Conservation (phyloP, 2,113 vertebrate genomes). For the Empidonax alnorum region DNA sequence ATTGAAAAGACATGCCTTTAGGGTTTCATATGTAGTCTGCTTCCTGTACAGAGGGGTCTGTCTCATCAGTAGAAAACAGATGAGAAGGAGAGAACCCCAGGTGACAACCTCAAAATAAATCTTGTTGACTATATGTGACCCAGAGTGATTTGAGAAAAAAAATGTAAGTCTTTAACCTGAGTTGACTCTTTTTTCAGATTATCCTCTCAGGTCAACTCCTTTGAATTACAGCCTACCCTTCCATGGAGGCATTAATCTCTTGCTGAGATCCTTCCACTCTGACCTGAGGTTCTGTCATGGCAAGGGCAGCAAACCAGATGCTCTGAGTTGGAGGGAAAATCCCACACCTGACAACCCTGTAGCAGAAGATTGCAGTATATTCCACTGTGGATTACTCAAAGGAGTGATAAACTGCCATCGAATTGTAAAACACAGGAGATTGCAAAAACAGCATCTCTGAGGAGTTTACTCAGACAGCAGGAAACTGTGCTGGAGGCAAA, state of each 20-base stretch:
- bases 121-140: background rate
- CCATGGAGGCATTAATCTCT: background rate
- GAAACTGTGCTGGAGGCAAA: constrained; percentile 27
- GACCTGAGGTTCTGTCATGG: background rate
- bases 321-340: background rate
- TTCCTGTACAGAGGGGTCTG: background rate
- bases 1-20: background rate
- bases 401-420: constrained; percentile 32
- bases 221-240: background rate
- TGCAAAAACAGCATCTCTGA: constrained; percentile 9
- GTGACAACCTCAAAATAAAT: background rate
- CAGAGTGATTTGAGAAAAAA: constrained; percentile 5
- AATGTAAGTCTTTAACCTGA: background rate
- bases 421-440: constrained; percentile 18
- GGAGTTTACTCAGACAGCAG: constrained; percentile 34
- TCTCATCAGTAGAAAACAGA: background rate
- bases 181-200: constrained; percentile 17
- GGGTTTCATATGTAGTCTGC: background rate
- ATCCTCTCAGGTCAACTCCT: background rate
- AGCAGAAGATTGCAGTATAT: background rate
- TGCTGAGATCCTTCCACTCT: background rate
- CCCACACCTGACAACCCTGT: background rate
- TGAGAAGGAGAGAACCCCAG: background rate
- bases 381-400: constrained; percentile 1
- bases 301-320: constrained; percentile 26